Conservation (phyloP, 2,113 vertebrate genomes). For the Cavia aperea region DNA sequence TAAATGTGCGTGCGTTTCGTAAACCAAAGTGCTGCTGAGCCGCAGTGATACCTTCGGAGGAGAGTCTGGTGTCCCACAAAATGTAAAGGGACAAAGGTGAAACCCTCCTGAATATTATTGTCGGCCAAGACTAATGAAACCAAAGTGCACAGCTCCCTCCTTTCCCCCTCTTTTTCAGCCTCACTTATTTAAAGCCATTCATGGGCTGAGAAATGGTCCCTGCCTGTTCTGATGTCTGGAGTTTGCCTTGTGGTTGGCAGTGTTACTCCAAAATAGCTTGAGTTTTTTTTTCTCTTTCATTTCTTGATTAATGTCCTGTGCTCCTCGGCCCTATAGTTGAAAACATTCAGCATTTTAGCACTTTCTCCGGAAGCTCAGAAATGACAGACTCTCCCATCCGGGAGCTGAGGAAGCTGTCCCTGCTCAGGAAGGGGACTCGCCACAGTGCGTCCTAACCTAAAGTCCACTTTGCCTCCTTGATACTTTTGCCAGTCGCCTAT, state of each 20-base stretch:
- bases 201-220: conserved; percentile 67
- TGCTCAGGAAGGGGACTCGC: conserved; percentile 21
- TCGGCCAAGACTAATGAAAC: conserved; percentile 67
- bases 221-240: conserved; percentile 57
- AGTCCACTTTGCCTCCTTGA: conserved; percentile 7
- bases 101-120: conserved; percentile 51
- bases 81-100: conserved; percentile 62
- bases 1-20: not conserved
- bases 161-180: conserved; percentile 8
- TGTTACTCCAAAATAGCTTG: conserved; percentile 65
- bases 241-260: conserved; percentile 70
- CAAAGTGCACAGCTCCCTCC: conserved; percentile 16
- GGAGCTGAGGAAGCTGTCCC: not conserved
- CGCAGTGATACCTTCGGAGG: not conserved
- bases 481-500: conserved; percentile 46
- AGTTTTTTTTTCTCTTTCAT: conserved; percentile 40
- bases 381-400: not conserved
- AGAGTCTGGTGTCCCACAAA: conserved; percentile 54
- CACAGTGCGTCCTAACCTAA: not conserved
- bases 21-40: not conserved
- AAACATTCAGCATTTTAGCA: conserved; percentile 5
- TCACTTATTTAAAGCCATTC: conserved; percentile 62
- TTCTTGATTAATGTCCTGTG: conserved; percentile 66
- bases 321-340: conserved; percentile 29
- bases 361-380: conserved; percentile 53